phyloP scores from a whole-genome alignment of 2,888 invertebrate species.

The Sympetrum striolatum region DNA sequence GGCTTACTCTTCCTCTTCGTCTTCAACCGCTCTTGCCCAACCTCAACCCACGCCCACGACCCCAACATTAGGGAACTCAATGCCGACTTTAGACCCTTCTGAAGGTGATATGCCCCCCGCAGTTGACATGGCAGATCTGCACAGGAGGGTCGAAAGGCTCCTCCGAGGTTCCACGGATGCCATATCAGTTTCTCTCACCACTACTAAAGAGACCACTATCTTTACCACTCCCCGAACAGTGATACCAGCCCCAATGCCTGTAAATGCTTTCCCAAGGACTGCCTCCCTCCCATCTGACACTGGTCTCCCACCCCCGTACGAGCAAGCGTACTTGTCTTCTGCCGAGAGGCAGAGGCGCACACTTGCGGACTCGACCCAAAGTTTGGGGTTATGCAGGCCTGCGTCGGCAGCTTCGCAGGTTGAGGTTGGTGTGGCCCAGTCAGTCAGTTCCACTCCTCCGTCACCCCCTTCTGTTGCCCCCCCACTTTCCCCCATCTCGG shows the following conservation, averaged over 20 bases:
- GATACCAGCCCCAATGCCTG: conserved; percentile 57
- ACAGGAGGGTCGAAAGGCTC: conserved; percentile 80
- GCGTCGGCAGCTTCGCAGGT: background rate
- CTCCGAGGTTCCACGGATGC: conserved; percentile 54
- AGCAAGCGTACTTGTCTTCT: conserved; percentile 61
- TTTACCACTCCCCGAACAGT: conserved; percentile 45
- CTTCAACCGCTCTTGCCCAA: conserved; percentile 49
- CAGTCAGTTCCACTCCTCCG: conserved; percentile 32
- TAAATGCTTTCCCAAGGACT: conserved; percentile 51
- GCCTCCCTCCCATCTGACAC: conserved; percentile 54
- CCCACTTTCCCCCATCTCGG: conserved; percentile 85
- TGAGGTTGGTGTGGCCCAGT: conserved; percentile 49
- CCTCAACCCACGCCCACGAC: background rate
- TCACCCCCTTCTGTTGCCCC: conserved; percentile 53
- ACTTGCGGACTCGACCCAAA: conserved; percentile 18
- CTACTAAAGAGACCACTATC: conserved; percentile 10
- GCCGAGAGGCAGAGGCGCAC: conserved; percentile 32
- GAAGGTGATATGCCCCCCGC: conserved; percentile 51
- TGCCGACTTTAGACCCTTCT: background rate
- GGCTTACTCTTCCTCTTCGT: conserved; percentile 16
- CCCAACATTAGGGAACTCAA: conserved; percentile 4
- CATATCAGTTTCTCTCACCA: conserved; percentile 13
- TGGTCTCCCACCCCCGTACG: conserved; percentile 69
- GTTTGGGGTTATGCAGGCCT: background rate
- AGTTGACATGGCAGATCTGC: conserved; percentile 89